Evolutionary conservation across 2,888 invertebrate genomes (phyloP).

Genomic region (Apamea monoglypha): DNA sequence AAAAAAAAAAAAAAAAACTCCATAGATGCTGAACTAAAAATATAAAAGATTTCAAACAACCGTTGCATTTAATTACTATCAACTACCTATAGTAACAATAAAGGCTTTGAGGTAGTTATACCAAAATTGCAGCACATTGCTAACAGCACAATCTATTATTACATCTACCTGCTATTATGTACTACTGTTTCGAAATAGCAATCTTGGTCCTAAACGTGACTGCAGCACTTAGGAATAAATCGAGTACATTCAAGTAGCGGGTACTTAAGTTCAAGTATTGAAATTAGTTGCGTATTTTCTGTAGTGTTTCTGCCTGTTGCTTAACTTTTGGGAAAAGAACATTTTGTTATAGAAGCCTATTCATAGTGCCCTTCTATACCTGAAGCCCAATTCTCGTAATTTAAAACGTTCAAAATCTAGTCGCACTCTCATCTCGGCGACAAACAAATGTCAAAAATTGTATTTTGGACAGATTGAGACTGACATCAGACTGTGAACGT

Average conservation of each 20-base stretch:
- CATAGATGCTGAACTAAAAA: constrained; percentile 34
- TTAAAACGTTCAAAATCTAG: too few relatives aligned
- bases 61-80: constrained; percentile 44
- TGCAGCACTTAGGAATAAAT: constrained; percentile 17
- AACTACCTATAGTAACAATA: constrained; percentile 2
- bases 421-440: too few relatives aligned
- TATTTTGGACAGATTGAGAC: too few relatives aligned
- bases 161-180: constrained; percentile 30
- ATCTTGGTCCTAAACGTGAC: constrained; percentile 26
- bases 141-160: constrained; percentile 44
- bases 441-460: too few relatives aligned
- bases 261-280: constrained; percentile 1
- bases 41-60: too few relatives aligned
- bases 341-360: background rate
- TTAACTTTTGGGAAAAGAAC: background rate
- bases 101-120: background rate
- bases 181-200: constrained; percentile 31
- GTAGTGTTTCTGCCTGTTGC: background rate
- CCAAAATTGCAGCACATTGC: constrained; percentile 8
- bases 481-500: too few relatives aligned
- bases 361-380: too few relatives aligned
- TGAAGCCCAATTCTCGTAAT: too few relatives aligned
- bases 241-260: background rate
- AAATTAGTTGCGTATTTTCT: background rate
- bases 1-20: background rate